Percentiles rank a stretch among this genome's conserved stretches.
These are phyloP conservation scores for Tricholaema leucomelas DNA, from an alignment of 2,113 vertebrate genomes.

Conservation along the genomic window DNA sequence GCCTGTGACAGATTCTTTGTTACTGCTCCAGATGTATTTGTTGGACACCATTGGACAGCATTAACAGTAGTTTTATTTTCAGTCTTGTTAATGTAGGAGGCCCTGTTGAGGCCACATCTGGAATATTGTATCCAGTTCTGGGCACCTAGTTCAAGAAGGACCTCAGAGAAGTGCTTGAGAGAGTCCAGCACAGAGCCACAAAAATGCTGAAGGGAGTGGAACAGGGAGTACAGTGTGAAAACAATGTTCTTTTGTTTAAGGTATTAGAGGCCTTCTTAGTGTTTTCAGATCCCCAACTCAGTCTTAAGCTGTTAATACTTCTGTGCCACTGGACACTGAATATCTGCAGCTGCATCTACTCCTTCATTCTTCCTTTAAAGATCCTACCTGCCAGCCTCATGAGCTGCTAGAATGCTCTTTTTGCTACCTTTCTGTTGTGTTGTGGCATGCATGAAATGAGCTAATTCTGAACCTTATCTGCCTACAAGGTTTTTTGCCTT, in stretches of 20 bases:
- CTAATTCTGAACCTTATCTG: not conserved
- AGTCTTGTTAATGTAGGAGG: constrained; percentile 46
- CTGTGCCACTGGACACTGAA: not conserved
- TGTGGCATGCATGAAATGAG: accelerated
- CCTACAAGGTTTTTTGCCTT: not conserved
- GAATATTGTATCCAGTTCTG: too few relatives aligned
- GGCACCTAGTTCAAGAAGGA: too few relatives aligned
- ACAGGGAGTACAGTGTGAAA: not conserved
- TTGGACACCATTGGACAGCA: constrained; percentile 41
- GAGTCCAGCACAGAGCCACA: too few relatives aligned
- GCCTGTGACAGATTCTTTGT: not conserved
- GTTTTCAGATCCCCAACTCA: not conserved
- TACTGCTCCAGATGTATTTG: constrained; percentile 41
- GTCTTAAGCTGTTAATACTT: not conserved
- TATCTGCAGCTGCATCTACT: not conserved
- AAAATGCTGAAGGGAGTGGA: too few relatives aligned
- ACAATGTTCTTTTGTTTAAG: not conserved
- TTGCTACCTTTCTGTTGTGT: not conserved
- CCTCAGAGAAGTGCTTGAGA: too few relatives aligned
- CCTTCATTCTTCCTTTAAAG: not conserved
- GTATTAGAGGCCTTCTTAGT: not conserved
- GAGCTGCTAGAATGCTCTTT: not conserved
- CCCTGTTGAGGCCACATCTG: too few relatives aligned
- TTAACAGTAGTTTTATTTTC: constrained; percentile 39
- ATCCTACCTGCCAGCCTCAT: not conserved